Evolutionary conservation across 1,140 invertebrate genomes (phyloP).

Genomic region (Lordiphosa clarofinis): DNA sequence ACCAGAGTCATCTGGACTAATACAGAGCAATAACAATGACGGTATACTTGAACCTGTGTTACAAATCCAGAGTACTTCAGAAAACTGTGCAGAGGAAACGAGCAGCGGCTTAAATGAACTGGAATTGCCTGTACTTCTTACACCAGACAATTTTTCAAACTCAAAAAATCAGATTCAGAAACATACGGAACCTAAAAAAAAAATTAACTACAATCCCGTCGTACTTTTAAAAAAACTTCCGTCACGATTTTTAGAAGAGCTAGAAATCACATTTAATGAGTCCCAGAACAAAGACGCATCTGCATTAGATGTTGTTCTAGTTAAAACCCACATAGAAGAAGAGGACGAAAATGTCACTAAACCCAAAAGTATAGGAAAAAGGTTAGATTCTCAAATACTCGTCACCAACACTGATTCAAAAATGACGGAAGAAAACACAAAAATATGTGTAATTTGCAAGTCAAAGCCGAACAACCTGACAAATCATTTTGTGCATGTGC

Average conservation of each 20-base stretch:
- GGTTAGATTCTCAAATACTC: neutral
- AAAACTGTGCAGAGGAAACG: no score
- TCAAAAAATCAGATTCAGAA: neutral
- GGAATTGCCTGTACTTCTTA: no score
- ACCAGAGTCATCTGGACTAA: neutral
- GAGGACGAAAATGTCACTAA: neutral
- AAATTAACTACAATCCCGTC: neutral
- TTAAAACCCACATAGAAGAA: neutral
- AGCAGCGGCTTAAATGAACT: no score
- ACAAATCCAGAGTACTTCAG: no score
- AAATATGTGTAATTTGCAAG: conserved; percentile 1
- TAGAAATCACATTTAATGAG: neutral
- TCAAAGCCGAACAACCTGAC: conserved; percentile 1
- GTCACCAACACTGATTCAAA: neutral
- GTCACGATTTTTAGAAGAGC: neutral
- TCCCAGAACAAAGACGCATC: neutral
- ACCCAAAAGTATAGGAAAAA: neutral
- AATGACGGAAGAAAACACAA: conserved; percentile 7
- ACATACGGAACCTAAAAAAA: neutral
- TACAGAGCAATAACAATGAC: neutral
- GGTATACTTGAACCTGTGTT: neutral
- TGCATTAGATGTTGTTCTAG: conserved; percentile 1
- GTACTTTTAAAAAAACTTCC: conserved; percentile 3
- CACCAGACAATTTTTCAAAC: neutral
- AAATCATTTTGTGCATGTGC: conserved; percentile 3